These are phyloP conservation scores for Proteles cristata DNA, from an alignment of 2,113 vertebrate species.

Conservation along the genomic window DNA sequence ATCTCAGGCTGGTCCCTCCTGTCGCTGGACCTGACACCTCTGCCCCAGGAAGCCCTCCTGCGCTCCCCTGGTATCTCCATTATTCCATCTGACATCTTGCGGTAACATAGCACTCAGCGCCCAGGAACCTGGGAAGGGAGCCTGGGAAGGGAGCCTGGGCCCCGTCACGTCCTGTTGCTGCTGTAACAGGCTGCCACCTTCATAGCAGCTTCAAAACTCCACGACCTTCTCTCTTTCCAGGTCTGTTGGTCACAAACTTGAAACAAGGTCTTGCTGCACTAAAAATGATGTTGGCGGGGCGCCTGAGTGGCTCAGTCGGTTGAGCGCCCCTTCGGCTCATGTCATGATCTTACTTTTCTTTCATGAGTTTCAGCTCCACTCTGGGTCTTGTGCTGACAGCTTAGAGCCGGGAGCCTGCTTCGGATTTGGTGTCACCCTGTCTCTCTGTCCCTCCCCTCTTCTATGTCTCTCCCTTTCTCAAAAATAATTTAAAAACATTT, in stretches of 20 bases:
- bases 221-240: too few species aligned
- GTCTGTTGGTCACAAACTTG: background rate
- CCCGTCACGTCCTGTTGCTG: background rate
- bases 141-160: background rate
- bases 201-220: background rate
- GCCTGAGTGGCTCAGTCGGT: too few species aligned
- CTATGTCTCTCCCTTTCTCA: too few species aligned
- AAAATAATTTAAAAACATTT: too few species aligned
- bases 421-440: too few species aligned
- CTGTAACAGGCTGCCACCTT: fast-evolving
- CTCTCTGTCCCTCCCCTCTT: too few species aligned
- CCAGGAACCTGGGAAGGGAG: too few species aligned
- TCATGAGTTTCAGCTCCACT: too few species aligned
- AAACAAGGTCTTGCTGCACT: background rate
- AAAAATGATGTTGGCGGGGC: fast-evolving
- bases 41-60: background rate
- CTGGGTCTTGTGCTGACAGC: too few species aligned
- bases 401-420: too few species aligned
- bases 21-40: background rate
- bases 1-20: background rate
- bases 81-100: background rate
- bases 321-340: too few species aligned
- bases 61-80: background rate
- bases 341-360: too few species aligned
- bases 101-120: background rate